Conservation (phyloP, 2,113 vertebrate genomes). For the Steatornis caripensis region DNA sequence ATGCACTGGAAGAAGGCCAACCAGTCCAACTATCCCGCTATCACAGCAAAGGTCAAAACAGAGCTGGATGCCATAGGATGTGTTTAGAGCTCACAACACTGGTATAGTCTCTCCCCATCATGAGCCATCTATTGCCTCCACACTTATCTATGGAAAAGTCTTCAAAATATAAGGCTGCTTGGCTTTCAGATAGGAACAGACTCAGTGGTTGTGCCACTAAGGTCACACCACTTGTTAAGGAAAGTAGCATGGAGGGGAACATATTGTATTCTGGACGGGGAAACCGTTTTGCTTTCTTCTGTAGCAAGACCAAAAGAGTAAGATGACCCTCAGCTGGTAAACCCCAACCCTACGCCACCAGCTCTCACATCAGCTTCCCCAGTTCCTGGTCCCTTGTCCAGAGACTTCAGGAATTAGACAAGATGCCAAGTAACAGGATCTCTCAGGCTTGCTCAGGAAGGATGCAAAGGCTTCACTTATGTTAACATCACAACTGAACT, state of each 20-base stretch:
- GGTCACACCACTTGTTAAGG: not conserved
- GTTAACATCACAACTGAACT: not conserved
- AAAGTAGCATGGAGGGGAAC: not conserved
- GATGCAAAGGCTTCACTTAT: not conserved
- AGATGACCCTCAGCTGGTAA: not conserved
- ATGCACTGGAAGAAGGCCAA: accelerated
- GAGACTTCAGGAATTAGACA: not conserved
- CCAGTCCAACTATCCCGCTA: not conserved
- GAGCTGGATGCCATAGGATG: not conserved
- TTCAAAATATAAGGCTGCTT: not conserved
- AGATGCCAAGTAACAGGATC: not conserved
- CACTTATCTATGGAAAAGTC: not conserved
- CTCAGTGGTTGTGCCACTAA: not conserved
- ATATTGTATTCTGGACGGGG: not conserved
- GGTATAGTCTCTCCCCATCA: not conserved
- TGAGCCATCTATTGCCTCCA: accelerated
- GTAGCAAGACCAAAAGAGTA: not conserved
- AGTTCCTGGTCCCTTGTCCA: not conserved
- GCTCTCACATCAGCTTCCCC: not conserved
- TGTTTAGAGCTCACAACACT: not conserved
- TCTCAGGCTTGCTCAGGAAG: not conserved
- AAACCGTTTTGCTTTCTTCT: not conserved
- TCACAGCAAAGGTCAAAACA: not conserved
- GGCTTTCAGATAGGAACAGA: not conserved
- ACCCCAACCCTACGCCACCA: not conserved